A percentile compares a stretch with the other conserved stretches of the same genome.
Evolutionary conservation across 2,888 invertebrate species (phyloP).

Genomic region (Pseudococcus jackbeardsleyi): DNA sequence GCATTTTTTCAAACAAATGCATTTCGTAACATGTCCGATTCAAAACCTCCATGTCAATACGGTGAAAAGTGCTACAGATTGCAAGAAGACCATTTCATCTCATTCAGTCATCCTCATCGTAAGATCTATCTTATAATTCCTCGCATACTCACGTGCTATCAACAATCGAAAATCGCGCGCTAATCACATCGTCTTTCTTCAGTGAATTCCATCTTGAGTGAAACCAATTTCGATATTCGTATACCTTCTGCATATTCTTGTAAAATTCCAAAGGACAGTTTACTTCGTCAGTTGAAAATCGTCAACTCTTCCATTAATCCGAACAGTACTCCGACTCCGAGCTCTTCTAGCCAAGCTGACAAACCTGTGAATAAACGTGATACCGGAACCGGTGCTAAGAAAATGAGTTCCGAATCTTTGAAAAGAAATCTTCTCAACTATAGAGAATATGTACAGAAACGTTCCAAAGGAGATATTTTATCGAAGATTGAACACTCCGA

Average conservation of each 20-base stretch:
- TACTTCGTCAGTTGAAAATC: slow-evolving; percentile 52
- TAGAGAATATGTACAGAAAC: slow-evolving; percentile 62
- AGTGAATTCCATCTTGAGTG: slow-evolving; percentile 51
- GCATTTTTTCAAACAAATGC: background rate
- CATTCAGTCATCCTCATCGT: slow-evolving; percentile 57
- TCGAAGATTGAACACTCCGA: slow-evolving; percentile 59
- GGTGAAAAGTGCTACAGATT: slow-evolving; percentile 59
- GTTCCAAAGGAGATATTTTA: slow-evolving; percentile 64
- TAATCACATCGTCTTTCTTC: slow-evolving; percentile 14
- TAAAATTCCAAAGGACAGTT: slow-evolving; percentile 49
- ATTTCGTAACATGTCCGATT: slow-evolving; percentile 30
- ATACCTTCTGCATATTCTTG: slow-evolving; percentile 26
- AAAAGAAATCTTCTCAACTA: slow-evolving; percentile 62
- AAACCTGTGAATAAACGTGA: background rate
- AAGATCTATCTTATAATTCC: background rate
- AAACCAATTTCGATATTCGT: slow-evolving; percentile 36
- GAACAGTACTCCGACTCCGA: background rate
- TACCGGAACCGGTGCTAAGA: background rate
- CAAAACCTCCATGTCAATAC: slow-evolving; percentile 44
- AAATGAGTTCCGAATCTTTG: slow-evolving; percentile 42
- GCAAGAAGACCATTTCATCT: slow-evolving; percentile 45
- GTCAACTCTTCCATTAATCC: background rate
- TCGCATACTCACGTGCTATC: background rate
- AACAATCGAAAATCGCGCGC: background rate
- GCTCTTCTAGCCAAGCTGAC: background rate